Base-by-base conservation (phyloP, 2,888 invertebrate species). In the Acleris laterana region DNA sequence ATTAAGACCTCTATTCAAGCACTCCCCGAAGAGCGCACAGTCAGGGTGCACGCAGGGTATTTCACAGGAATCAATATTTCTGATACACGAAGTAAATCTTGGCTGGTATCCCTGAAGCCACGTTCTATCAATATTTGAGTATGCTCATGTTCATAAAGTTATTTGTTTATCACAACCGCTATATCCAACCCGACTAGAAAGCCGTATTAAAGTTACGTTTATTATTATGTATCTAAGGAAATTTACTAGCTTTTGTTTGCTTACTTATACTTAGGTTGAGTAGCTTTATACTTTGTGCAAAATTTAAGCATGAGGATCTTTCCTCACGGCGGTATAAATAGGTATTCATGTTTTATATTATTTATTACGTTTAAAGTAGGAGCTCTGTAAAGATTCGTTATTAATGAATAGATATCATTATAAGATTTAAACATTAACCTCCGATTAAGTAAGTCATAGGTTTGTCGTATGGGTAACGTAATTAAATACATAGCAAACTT, bases 91-190 rank as follows among this genome's bases (percentile, higher is more conserved):
- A 81, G 79, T 81, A 85, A 87, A 85, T 85, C 85, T 82, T 75
- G 72, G 75, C 72, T 72, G 76, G 71, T 78, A 77, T 82, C 82
- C 79, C 74, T 70, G 72, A 80, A 80, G 82, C 84, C 88, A 89
- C 89, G 88, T 89, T 84, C 86, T 61, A 74, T 86, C 87, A 88
- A 89, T 89, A 88, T 89, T 88, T 87, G 84, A 83, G 78, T 78
- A 73, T 74, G 80, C 78, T 80, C 79, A 77, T 80, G 81, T 83
- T 81, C 81, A 80, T 80, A 83, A 85, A 85, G 81, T 81, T 81
- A 82, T 84, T 85, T 81, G 80, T 87, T 84, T 85, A 85, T 78
- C 80, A 81, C 80, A 78, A 79, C 74, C 72, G 74, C 78, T 74
- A 73, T 76, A 79, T 77, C 70, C 72, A 48, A 62, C 73, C 74